Percentiles rank a stretch among this genome's conserved stretches.
Conservation (phyloP, 2,888 invertebrate species). For the Ophion ellenae region DNA sequence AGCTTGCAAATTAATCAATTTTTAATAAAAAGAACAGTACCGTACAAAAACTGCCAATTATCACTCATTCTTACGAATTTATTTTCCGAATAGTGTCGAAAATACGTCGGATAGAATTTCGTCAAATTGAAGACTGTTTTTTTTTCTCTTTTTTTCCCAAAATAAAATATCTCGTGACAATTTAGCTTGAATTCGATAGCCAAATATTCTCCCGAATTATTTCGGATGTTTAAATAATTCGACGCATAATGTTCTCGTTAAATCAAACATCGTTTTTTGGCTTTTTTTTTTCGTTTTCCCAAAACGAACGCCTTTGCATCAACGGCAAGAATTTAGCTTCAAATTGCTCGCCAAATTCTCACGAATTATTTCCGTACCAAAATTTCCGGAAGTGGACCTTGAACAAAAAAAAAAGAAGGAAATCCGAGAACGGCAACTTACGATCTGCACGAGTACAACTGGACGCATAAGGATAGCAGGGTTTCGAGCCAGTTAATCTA, state of each 20-base stretch:
- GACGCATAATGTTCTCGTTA: neutral
- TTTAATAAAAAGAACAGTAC: neutral
- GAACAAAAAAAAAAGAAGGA: conserved; percentile 4
- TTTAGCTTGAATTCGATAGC: neutral
- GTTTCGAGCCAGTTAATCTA: conserved; percentile 68
- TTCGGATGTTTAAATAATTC: neutral
- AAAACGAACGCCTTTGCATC: too few species aligned
- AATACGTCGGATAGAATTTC: neutral
- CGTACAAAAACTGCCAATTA: neutral
- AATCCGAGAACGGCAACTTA: conserved; percentile 51
- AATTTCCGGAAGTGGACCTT: neutral
- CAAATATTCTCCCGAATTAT: neutral
- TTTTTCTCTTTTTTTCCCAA: neutral
- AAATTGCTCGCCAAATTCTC: too few species aligned
- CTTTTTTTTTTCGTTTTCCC: too few species aligned
- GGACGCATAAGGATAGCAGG: conserved; percentile 79
- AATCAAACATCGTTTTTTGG: neutral
- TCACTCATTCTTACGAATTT: neutral
- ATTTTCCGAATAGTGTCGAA: neutral
- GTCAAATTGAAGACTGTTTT: neutral
- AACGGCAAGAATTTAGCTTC: too few species aligned
- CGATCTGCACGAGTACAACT: conserved; percentile 78
- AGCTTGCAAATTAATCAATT: neutral
- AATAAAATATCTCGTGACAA: neutral
- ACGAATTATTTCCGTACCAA: neutral